These are phyloP conservation scores for Fulmarus glacialis DNA, from an alignment of 2,113 vertebrate species.

Conservation along the genomic window DNA sequence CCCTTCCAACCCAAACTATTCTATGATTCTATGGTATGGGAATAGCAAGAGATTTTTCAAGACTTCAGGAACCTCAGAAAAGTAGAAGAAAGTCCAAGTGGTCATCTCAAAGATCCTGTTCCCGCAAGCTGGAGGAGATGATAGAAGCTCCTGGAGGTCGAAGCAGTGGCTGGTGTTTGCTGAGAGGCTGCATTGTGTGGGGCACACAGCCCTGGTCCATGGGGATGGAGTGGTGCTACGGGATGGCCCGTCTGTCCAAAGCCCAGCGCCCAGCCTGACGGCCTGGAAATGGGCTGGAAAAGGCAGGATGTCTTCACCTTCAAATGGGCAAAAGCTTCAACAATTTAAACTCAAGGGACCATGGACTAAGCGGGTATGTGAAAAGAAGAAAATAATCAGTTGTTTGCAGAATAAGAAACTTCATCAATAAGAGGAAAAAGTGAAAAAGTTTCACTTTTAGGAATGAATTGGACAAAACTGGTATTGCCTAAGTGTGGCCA, in stretches of 20 bases:
- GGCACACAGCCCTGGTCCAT: not conserved
- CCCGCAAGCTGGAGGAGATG: not conserved
- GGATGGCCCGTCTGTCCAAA: not conserved
- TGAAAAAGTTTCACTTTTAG: not conserved
- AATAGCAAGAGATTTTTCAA: not conserved
- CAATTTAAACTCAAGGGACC: not conserved
- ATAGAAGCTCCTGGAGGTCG: not conserved
- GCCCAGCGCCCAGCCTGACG: not conserved
- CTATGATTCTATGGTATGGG: not conserved
- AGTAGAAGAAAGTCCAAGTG: not conserved
- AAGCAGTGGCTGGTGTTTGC: not conserved
- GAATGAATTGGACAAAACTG: not conserved
- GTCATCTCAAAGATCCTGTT: not conserved
- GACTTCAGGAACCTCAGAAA: not conserved
- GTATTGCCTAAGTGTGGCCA: not conserved
- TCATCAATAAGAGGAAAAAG: not conserved
- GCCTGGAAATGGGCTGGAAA: not conserved
- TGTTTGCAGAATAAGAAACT: not conserved
- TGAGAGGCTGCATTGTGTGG: not conserved
- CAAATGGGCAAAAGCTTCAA: not conserved
- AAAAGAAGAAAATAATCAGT: not conserved
- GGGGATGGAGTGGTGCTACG: fast-evolving
- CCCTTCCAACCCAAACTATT: too few species aligned
- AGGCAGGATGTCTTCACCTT: not conserved
- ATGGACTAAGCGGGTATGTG: fast-evolving